These are phyloP conservation scores for Pantala flavescens DNA, from an alignment of 1,140 invertebrate species.

Conservation along the genomic window DNA sequence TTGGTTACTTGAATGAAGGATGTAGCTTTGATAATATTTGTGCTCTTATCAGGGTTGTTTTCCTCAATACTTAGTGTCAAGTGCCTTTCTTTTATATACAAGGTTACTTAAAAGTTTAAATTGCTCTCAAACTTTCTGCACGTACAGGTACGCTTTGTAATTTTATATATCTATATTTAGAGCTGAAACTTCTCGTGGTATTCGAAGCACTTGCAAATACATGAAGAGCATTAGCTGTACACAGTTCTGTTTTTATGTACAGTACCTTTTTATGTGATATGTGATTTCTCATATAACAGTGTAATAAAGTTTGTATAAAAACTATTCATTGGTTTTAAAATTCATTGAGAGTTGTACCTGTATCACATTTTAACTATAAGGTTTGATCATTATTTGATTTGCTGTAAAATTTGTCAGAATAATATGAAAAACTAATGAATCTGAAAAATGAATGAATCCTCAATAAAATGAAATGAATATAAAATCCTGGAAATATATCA, in stretches of 20 bases:
- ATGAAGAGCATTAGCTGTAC: conserved; percentile 3
- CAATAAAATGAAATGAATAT: too few relatives aligned
- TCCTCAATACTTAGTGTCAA: not conserved
- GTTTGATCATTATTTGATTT: too few relatives aligned
- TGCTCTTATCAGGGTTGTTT: conserved; percentile 6
- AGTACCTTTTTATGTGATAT: conserved; percentile 8
- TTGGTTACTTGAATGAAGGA: not conserved
- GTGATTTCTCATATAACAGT: conserved; percentile 7
- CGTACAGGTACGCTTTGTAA: conserved; percentile 1
- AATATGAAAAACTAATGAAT: too few relatives aligned
- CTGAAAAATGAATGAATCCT: too few relatives aligned
- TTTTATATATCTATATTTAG: not conserved
- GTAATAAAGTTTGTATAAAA: conserved; percentile 1
- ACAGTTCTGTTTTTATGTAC: not conserved
- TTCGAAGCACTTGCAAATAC: conserved; percentile 6
- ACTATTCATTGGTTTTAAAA: not conserved
- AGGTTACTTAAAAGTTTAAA: not conserved
- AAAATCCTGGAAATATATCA: too few relatives aligned
- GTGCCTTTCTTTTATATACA: not conserved
- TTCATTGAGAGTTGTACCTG: too few relatives aligned
- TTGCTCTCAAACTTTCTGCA: not conserved
- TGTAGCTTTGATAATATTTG: conserved; percentile 3
- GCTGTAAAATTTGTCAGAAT: too few relatives aligned
- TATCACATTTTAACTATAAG: too few relatives aligned
- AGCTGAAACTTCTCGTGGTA: not conserved